Evolutionary conservation across 2,113 vertebrate species (phyloP), one percentile per base, ranked within the genome.

Genomic region (Picathartes gymnocephalus): DNA sequence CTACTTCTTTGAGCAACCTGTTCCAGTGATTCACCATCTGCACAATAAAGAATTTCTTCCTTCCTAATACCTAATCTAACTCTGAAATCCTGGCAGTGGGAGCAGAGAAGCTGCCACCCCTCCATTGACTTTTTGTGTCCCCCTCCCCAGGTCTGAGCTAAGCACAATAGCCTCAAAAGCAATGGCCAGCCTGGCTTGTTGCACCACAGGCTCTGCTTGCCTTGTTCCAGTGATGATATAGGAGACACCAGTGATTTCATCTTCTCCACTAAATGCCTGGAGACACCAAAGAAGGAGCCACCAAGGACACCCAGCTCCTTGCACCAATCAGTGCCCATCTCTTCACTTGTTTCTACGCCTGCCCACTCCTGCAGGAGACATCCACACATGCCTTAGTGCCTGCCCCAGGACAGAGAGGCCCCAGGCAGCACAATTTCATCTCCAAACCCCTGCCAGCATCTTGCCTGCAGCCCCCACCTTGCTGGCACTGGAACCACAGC

Each of bases 21-120:
- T 61, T 68, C 28, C 70, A 60, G 17, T 24, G 27, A 48, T n/a
- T 77, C 27, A 62, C 22, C 56, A 62, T 31, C 18, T 54, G 37
- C 71, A 77, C 18, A 56, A 30, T 5, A 42, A 62, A 77, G 22
- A 53, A 56, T 62, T 83, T 56, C 31, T 70, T 70, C 40, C 21
- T 69, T 61, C 40, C 31, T 56, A 33, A 44, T 50, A 17, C 6
- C 15, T 44, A 62, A 62, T 33, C 56, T 28, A 69, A 70, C 40
- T 16, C 51, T 44, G 54, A 73, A 77, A 51, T 3, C 0, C 42
- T 18, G 6, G 1, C 15, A 37, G 35, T 0, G 0, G 40, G 40
- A 65, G 22, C 27, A 42, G 4, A 22, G 31, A n/a, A 80, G 45
- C n/a, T 74, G 17, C 61, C 47, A 74, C 15, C 17, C 78, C 69